Percentiles rank a stretch among this genome's conserved stretches.
Conservation (phyloP, 2,888 invertebrate genomes). For the Hecatera dysodea region DNA sequence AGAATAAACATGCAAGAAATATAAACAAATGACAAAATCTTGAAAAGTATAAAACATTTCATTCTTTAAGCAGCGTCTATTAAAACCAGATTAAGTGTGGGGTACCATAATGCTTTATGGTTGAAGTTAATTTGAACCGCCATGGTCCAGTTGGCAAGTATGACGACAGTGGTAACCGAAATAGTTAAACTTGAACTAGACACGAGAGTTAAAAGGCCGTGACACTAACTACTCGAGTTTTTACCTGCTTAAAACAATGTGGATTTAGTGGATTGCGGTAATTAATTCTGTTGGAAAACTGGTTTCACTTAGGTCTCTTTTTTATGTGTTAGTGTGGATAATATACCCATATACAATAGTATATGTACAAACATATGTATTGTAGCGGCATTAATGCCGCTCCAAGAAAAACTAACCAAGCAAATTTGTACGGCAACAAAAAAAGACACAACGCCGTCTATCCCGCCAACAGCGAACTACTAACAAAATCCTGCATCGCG, state of each 20-base stretch:
- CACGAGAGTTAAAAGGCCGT: slow-evolving; percentile 55
- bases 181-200: slow-evolving; percentile 77
- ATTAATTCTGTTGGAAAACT: neutral
- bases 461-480: too few relatives aligned
- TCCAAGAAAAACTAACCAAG: too few relatives aligned
- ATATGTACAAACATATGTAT: too few relatives aligned
- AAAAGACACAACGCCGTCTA: too few relatives aligned
- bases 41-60: neutral
- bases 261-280: slow-evolving; percentile 8
- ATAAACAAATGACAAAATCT: neutral
- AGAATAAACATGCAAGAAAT: too few relatives aligned
- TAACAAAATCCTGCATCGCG: too few relatives aligned
- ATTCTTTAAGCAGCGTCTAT: slow-evolving; percentile 12
- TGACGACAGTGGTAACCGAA: slow-evolving; percentile 75
- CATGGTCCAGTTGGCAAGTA: slow-evolving; percentile 77
- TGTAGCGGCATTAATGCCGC: too few relatives aligned
- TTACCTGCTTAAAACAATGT: slow-evolving; percentile 55
- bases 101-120: slow-evolving; percentile 56
- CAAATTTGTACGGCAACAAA: too few relatives aligned
- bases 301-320: neutral
- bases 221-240: slow-evolving; percentile 47
- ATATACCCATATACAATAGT: too few relatives aligned
- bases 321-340: too few relatives aligned
- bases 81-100: slow-evolving; percentile 52
- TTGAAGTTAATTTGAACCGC: slow-evolving; percentile 62